Evolutionary conservation across 2,113 vertebrate species (phyloP), one percentile per base, ranked within the genome.

Genomic region (Stictonetta naevosa): DNA sequence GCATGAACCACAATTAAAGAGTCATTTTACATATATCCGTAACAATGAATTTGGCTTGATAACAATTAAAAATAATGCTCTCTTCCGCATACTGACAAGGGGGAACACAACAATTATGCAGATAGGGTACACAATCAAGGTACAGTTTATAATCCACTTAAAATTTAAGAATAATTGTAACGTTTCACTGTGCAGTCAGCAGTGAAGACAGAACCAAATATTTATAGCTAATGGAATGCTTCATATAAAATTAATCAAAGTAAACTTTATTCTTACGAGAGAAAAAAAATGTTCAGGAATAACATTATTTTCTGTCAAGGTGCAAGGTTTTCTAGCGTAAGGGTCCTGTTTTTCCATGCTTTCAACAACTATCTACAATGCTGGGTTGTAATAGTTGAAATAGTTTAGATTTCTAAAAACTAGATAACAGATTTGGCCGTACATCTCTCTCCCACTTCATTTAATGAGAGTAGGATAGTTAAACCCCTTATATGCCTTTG

Each of bases 141-240:
- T 62, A 50, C 50, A 59, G 52, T 21, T 74, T 90, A 21, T 52
- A 90, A 88, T 23, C 62, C 38, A 73, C 63, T 83, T 66, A 73
- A 80, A 93, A 69, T 79, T 68, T 76, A 90, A 80, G 63, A 80
- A 69, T 68, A 95, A 94, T 38, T 83, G 50, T 52, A 86, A 23
- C 11, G 40, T 62, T 95, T 86, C 72, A 86, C 14, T 92, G 15
- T 34, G 33, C 50, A 42, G 76, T 74, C 44, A 69, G 34, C 34
- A 83, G 64, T 31, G 29, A 44, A 21, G 63, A 66, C 15, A 88
- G 59, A 75, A n/a, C 40, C 13, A 22, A 38, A 22, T 52, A 81
- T 55, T 67, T 67, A 67, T 5, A 84, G 56, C 31, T 93, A 88
- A 90, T 42, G 36, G 88, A 85, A 86, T 8, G 25, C 19, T 7